phyloP scores from a whole-genome alignment of 1,140 invertebrate genomes.

The Pemphigus obesinymphae region DNA sequence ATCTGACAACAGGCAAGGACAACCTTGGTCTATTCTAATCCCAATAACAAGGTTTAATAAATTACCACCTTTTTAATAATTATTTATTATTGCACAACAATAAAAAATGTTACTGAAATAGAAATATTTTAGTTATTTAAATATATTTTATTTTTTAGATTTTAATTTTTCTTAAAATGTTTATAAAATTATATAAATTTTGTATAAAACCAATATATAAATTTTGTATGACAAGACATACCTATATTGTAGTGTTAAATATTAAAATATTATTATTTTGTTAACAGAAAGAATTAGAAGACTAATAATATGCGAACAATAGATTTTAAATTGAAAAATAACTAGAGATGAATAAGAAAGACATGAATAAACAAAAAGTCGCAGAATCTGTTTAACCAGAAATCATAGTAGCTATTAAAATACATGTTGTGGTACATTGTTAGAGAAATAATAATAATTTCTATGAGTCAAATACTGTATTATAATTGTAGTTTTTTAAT shows the following conservation, averaged over 20 bases:
- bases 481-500: not conserved
- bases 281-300: slow-evolving; percentile 82
- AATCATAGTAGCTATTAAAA: slow-evolving; percentile 56
- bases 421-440: slow-evolving; percentile 62
- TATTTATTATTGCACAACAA: too few relatives aligned
- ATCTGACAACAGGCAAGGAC: too few relatives aligned
- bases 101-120: too few relatives aligned
- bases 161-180: too few relatives aligned
- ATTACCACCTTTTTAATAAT: too few relatives aligned
- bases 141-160: too few relatives aligned
- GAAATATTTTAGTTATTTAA: too few relatives aligned
- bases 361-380: slow-evolving; percentile 80
- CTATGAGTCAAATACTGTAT: not conserved
- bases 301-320: slow-evolving; percentile 98
- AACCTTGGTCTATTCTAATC: too few relatives aligned
- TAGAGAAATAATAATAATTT: slow-evolving; percentile 53
- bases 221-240: too few relatives aligned
- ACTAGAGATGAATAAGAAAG: slow-evolving; percentile 88
- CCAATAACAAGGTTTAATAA: too few relatives aligned
- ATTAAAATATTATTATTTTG: not conserved
- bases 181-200: too few relatives aligned
- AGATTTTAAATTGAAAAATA: slow-evolving; percentile 97
- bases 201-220: too few relatives aligned
- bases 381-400: slow-evolving; percentile 54
- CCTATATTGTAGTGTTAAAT: not conserved